phyloP scores from a whole-genome alignment of 1,140 invertebrate species.

The Pseudomyrmex concolor region DNA sequence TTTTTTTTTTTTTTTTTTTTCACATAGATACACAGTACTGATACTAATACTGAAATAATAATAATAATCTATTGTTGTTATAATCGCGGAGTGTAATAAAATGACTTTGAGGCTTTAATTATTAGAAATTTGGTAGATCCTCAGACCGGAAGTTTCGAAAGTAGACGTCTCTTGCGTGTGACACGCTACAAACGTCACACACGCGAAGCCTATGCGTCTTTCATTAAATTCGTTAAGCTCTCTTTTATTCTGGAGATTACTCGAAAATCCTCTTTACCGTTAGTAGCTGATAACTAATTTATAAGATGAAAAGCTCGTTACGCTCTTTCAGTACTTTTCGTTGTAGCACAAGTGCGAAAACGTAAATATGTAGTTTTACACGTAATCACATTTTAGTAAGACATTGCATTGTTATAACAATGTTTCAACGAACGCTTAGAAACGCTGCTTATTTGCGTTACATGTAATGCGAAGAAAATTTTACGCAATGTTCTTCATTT shows the following conservation, averaged over 20 bases:
- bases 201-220: not conserved
- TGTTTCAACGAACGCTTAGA: not conserved
- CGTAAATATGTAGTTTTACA: slow-evolving; percentile 6
- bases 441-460: too few relatives aligned
- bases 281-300: slow-evolving; percentile 36
- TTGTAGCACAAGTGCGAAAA: not conserved
- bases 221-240: slow-evolving; percentile 26
- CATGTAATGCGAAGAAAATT: not conserved
- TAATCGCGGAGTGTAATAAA: too few relatives aligned
- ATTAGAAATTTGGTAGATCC: too few relatives aligned
- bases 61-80: too few relatives aligned
- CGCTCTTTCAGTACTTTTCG: slow-evolving; percentile 27
- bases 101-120: too few relatives aligned
- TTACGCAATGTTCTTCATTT: not conserved
- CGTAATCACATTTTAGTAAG: not conserved
- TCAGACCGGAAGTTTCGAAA: too few relatives aligned
- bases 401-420: not conserved
- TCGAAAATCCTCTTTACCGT: slow-evolving; percentile 44
- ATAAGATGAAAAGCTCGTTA: slow-evolving; percentile 30
- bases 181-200: not conserved
- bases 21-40: too few relatives aligned
- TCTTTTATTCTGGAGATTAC: slow-evolving; percentile 37
- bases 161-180: not conserved
- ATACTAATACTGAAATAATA: too few relatives aligned
- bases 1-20: too few relatives aligned